Base-by-base conservation (phyloP, 2,888 invertebrate genomes). In the Dendrolimus pini region DNA sequence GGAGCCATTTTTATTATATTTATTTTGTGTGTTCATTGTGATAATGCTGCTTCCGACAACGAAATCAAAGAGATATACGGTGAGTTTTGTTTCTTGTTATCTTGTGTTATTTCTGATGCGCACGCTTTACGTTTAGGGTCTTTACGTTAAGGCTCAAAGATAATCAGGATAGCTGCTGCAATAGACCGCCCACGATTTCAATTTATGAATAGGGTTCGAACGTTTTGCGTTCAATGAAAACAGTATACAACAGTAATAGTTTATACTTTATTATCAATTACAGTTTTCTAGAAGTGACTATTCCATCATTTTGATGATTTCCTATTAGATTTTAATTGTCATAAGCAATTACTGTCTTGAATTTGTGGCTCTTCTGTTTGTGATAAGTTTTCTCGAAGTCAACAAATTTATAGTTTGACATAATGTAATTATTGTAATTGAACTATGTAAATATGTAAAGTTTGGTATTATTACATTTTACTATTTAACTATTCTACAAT, bases 1-100 rank as follows among this genome's bases (percentile, higher is more conserved):
- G 91, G 86, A 87, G 91, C 91, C 91, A 91, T 91, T 90, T 91
- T 91, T 87, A 82, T 86, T 85, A 81, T 89, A 85, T 90, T 88
- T 88, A 89, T 90, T 87, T 89, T 89, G 83, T 86, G 88, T 82
- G 89, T 88, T 86, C 85, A 89, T 87, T 89, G 90, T 89, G 89
- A 88, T 85, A 89, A 82, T 86, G 82, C 80, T 77, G 84, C 74
- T 72, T 85, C 80, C 79, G 85, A 89, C 88, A 89, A 89, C 87
- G 89, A 89, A 88, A 81, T 80, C 74, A 82, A 78, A 78, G 80
- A 83, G 80, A 85, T 89, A 83, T 84, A 85, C 74, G 88, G 90
- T 90, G 60, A 89, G 90, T 84, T 66, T 54, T 64, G 54, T 58
- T 61, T 55, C 61, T 59, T 56, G 41, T 47, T 57, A 47, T 58